Evolutionary conservation across 2,113 vertebrate genomes (phyloP).

Genomic region (Thamnaconus septentrionalis): DNA sequence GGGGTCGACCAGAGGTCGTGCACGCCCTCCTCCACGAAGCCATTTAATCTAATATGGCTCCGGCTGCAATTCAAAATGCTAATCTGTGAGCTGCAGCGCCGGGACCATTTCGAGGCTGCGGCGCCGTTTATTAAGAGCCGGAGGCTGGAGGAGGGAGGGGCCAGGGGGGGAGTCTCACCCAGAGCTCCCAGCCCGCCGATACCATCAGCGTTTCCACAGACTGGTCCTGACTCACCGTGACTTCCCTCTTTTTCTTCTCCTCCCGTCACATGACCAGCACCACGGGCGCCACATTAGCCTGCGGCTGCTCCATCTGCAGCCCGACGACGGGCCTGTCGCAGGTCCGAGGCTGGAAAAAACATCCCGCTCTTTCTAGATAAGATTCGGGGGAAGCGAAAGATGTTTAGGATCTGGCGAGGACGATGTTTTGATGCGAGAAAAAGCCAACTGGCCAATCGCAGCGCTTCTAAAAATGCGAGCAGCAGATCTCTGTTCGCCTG

Average conservation of each 20-base stretch:
- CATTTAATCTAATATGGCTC: constrained; percentile 33
- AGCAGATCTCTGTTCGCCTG: too few relatives aligned
- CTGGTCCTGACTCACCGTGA: not conserved
- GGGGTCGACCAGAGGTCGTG: constrained; percentile 11
- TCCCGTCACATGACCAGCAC: constrained; percentile 19
- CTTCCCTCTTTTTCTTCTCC: constrained; percentile 22
- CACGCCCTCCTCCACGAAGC: constrained; percentile 23
- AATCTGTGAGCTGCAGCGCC: constrained; percentile 59
- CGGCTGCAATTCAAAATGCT: constrained; percentile 57
- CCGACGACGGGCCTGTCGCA: too few relatives aligned
- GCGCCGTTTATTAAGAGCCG: constrained; percentile 41
- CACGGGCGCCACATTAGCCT: not conserved
- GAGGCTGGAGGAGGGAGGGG: constrained; percentile 17
- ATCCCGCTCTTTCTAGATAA: too few relatives aligned
- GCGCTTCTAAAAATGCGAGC: too few relatives aligned
- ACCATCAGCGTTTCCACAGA: not conserved
- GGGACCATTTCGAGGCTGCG: constrained; percentile 32
- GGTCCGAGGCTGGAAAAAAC: too few relatives aligned
- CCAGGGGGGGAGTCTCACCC: not conserved
- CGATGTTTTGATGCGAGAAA: too few relatives aligned
- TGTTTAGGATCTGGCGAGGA: too few relatives aligned
- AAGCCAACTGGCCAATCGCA: too few relatives aligned
- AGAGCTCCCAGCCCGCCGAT: not conserved
- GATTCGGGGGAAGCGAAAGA: too few relatives aligned
- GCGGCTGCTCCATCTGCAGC: not conserved